phyloP scores from a whole-genome alignment of 2,888 invertebrate species.

The Rhimphoctona megacephalus region DNA sequence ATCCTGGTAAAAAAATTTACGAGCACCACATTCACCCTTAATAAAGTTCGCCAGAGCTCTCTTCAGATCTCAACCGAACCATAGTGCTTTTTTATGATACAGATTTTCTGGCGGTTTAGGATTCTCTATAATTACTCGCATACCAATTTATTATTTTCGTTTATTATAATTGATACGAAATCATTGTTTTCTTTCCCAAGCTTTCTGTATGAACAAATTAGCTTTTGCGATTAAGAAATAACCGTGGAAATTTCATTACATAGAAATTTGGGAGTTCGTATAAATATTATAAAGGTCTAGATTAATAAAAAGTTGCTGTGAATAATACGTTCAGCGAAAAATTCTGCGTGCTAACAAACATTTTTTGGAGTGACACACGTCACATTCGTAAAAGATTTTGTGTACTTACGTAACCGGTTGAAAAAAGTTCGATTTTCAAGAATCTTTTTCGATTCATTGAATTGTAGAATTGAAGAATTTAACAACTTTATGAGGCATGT shows the following conservation, averaged over 20 bases:
- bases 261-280: neutral
- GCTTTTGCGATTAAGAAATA: neutral
- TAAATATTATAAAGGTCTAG: neutral
- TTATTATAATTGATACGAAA: neutral
- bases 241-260: neutral
- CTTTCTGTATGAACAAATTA: neutral
- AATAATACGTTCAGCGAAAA: too few relatives aligned
- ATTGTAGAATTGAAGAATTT: too few relatives aligned
- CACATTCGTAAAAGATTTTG: too few relatives aligned
- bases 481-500: too few relatives aligned
- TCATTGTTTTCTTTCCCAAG: neutral
- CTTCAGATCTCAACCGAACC: neutral
- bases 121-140: neutral
- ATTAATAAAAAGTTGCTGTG: too few relatives aligned
- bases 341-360: too few relatives aligned
- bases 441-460: too few relatives aligned
- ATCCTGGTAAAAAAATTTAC: neutral
- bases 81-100: neutral
- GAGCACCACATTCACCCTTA: neutral
- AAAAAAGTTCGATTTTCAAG: too few relatives aligned
- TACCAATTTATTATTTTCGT: neutral
- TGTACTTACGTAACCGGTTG: too few relatives aligned
- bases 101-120: neutral
- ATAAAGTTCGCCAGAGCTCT: neutral
- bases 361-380: too few relatives aligned